Conservation (phyloP, 2,113 vertebrate species). For the Poeciliopsis occidentalis region DNA sequence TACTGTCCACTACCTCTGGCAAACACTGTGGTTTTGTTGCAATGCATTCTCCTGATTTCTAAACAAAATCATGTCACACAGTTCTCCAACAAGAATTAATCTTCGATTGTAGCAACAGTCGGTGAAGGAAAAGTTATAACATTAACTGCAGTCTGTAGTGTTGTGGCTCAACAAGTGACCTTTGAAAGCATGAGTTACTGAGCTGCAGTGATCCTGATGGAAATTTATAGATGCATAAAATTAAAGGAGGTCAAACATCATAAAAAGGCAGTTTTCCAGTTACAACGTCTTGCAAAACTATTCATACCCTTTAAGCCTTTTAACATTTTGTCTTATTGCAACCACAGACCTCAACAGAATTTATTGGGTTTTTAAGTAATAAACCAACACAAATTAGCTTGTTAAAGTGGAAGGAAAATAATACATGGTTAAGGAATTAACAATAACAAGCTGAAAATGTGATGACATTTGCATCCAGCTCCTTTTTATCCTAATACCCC, state of each 20-base stretch:
- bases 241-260: not conserved
- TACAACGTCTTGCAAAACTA: too few species aligned
- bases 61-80: slow-evolving; percentile 37
- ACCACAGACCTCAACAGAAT: not conserved
- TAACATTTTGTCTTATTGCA: not conserved
- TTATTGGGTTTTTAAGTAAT: not conserved
- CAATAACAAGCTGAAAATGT: too few species aligned
- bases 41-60: slow-evolving; percentile 24
- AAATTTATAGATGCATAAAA: not conserved
- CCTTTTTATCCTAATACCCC: too few species aligned
- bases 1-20: slow-evolving; percentile 18
- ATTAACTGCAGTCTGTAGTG: not conserved
- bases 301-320: not conserved
- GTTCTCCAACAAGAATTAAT: slow-evolving; percentile 13
- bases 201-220: not conserved
- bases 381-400: not conserved
- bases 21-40: not conserved
- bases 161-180: not conserved
- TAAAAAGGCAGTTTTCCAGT: too few species aligned
- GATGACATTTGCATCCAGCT: too few species aligned
- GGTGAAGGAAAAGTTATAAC: slow-evolving; percentile 4
- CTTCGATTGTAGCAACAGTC: slow-evolving; percentile 12
- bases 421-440: too few species aligned
- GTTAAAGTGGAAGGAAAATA: too few species aligned
- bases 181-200: not conserved